These are phyloP conservation scores for Mobula birostris DNA, from an alignment of 2,113 vertebrate species.

Conservation along the genomic window DNA sequence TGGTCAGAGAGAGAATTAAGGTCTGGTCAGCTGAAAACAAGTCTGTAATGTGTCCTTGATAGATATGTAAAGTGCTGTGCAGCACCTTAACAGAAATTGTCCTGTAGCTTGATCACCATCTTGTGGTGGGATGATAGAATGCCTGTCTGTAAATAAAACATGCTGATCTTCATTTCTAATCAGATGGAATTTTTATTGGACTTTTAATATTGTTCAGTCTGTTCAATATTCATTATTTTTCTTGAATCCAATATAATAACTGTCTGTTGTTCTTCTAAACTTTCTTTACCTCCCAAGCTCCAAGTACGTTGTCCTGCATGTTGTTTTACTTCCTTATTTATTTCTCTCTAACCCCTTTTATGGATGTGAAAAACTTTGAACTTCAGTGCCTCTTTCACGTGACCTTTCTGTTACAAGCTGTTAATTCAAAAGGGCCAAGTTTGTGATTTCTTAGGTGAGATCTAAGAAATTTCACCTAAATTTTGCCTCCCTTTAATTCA, in stretches of 20 bases:
- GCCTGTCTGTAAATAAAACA: neutral
- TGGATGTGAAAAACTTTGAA: neutral
- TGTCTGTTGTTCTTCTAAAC: neutral
- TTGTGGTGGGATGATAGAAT: slow-evolving; percentile 20
- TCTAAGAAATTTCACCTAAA: no score
- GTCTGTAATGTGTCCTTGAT: neutral
- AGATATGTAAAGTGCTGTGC: neutral
- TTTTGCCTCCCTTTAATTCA: no score
- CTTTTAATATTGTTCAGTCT: neutral
- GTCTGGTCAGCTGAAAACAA: neutral
- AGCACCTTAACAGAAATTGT: no score
- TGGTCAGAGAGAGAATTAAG: neutral
- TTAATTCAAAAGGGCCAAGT: neutral
- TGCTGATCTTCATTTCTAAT: neutral
- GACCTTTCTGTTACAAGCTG: neutral
- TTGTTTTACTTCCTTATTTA: neutral
- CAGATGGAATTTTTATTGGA: neutral
- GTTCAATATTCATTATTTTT: neutral
- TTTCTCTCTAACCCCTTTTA: neutral
- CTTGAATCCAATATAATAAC: neutral
- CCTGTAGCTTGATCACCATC: neutral
- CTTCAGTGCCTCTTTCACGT: neutral
- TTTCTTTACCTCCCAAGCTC: neutral
- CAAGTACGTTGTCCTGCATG: neutral
- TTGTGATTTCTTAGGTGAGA: neutral